Base-by-base conservation (phyloP, 2,797 vertebrate genomes). In the Molossus molossus region DNA sequence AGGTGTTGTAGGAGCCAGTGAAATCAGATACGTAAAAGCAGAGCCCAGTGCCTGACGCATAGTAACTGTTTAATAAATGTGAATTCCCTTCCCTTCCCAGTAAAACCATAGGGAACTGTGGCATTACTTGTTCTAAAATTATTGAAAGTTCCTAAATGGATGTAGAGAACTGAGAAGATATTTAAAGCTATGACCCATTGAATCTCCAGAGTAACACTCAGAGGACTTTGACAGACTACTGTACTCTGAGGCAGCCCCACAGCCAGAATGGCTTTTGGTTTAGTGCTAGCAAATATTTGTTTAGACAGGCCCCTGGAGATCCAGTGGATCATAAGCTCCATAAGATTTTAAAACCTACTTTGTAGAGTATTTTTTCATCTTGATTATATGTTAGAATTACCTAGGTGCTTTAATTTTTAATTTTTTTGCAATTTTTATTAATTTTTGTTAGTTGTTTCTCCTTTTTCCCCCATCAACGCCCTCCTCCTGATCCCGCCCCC, bases 121-220 rank as follows among this genome's bases (percentile, higher is more conserved):
- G 13, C 25, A 69, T 48, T 89, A 48, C 81, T 90, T 90, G 1
- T 62, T 82, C 25, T 76, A 18, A 84, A 80, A 27, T 80, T 50
- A 93, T 76, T 87, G 85, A 23, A 89, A 69, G 20, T 81, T 86
- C n/a, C 50, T 67, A 67, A 85, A 62, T 88, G 40, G 60, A 82
- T 48, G 25, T 58, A 80, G 37, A 67, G 10, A 50, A 88, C 48
- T 72, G 53, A 76, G 9, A 83, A 62, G 57, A 14, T 48, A 77
- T 48, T 91, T 9, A 80, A 81, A 94, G 55, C 20, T 55, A 77
- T 81, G 87, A 23, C 27, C n/a, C 1, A 1, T 13, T 84, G 11
- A 9, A 48, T 75, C 37, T 87, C 57, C 77, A 82, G 37, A 92
- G 27, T 50, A 20, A 37, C 87, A 53, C 48, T 75, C 57, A 86